Evolutionary conservation across 2,113 vertebrate genomes (phyloP), one percentile per base, ranked within the genome.

Genomic region (Polyodon spathula): DNA sequence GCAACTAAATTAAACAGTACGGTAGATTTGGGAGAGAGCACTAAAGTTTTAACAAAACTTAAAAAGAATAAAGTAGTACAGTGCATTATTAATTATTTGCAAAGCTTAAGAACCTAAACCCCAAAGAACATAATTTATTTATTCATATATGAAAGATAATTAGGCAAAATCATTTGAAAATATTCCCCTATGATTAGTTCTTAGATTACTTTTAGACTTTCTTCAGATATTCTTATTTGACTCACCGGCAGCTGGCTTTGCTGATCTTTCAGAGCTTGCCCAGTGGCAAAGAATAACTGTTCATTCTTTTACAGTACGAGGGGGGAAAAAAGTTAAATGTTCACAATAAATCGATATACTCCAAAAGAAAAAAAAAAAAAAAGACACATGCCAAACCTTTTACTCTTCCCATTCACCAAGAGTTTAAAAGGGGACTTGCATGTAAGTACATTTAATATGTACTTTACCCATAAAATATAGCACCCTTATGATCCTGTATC

Each of bases 211-310:
- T 81, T 77, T 69, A 68, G 68, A 76, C 69, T 67, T 70, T 63
- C 71, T 70, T 73, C 58, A 54, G 50, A 54, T 44, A 40, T 27
- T 67, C 64, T 77, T 76, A 77, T 85, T 76, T 76, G 81, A 95
- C 92, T 93, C 92, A 93, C 90, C 92, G 73, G 83, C 81, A 84
- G 77, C 78, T 81, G 79, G 83, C 80, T 88, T 78, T 77, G 84
- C 71, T 81, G 78, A 73, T 89, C 87, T 88, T 88, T 91, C 84
- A 90, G 82, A 85, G 90, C 87, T 84, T 85, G 90, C 81, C 93
- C 89, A 87, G 81, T 92, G 87, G 90, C 79, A 90, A 98, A 89
- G 90, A 86, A 91, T 79, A 92, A 86, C 76, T 86, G 84, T 86
- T 92, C 86, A 81, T 87, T 97, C 94, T 97, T 91, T 84, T 68